Evolutionary conservation across 2,113 vertebrate species (phyloP), one percentile per base, ranked within the genome.

Genomic region (Pluvianellus socialis): DNA sequence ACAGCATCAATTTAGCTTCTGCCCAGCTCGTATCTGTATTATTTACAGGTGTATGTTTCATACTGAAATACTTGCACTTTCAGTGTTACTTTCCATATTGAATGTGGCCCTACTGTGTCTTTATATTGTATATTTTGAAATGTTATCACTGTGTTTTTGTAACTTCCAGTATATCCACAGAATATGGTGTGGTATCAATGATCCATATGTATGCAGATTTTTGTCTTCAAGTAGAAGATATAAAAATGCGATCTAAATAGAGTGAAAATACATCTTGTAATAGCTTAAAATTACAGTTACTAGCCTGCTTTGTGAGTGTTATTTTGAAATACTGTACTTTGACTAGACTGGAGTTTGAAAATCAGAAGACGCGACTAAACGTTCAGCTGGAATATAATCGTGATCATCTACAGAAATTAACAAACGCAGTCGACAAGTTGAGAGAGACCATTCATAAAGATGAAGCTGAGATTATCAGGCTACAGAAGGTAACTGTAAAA

Each of bases 291-390:
- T 63, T 19, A 55, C 7, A 66, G 55, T 53, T 80, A n/a, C 4
- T 23, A 22, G 24, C 8, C 30, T 94, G 27, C 32, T 71, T 74
- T 33, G 4, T 86, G 53, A 86, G 30, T 32, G 13, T 14, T 74
- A 35, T 11, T 86, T 81, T 96, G 88, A 79, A 90, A 79, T 86
- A 12, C 52, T 94, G 24, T 71, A 10, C 59, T 96, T 97, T 82
- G 49, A 33, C 68, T 96, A 99, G 99, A 81, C 97, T 99, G 88
- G 98, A 99, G 95, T 99, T 99, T 98, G 99, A 99, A 96, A 98
- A 96, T 91, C 99, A 99, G 86, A 97, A 96, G 68, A 98, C 98
- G 23, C 98, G 97, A 15, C 97, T 99, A 65, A 98, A 94, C 12
- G 12, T 98, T 86, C 99, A 99, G 85, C 92, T 99, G 26, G 99